Conservation (phyloP, 2,888 invertebrate species). For the Cantharis lateralis region DNA sequence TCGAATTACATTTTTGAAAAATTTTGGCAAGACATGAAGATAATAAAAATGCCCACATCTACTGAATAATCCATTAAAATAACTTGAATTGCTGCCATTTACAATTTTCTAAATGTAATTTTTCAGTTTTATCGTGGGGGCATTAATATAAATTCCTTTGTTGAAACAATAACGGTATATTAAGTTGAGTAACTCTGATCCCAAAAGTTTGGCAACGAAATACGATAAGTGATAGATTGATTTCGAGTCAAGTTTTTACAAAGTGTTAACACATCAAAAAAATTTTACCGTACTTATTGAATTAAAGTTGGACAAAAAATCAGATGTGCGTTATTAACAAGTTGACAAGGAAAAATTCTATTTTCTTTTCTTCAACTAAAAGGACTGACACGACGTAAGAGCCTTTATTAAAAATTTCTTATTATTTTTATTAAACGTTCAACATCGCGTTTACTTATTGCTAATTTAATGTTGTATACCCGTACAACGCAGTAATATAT, state of each 20-base stretch:
- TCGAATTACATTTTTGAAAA: background rate
- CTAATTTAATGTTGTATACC: conserved; percentile 36
- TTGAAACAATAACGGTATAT: conserved; percentile 21
- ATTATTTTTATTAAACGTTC: conserved; percentile 31
- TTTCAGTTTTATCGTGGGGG: conserved; percentile 6
- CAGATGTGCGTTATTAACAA: conserved; percentile 1
- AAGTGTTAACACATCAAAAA: background rate
- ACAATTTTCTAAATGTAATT: conserved; percentile 9
- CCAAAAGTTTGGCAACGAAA: conserved; percentile 15
- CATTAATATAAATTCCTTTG: conserved; percentile 20
- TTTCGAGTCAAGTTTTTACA: background rate
- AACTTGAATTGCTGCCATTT: conserved; percentile 4
- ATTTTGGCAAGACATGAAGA: background rate
- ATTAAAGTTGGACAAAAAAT: background rate
- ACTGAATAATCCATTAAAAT: conserved; percentile 10
- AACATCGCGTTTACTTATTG: conserved; percentile 35
- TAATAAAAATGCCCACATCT: background rate
- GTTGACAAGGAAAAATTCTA: background rate
- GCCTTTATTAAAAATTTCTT: conserved; percentile 30
- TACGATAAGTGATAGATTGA: background rate
- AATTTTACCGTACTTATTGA: background rate
- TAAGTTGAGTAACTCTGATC: conserved; percentile 10
- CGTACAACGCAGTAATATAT: conserved; percentile 26
- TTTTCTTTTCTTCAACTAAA: conserved; percentile 1
- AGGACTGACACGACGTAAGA: conserved; percentile 13